These are phyloP conservation scores for Heliconius aoede DNA, from an alignment of 2,888 invertebrate species.

Conservation along the genomic window DNA sequence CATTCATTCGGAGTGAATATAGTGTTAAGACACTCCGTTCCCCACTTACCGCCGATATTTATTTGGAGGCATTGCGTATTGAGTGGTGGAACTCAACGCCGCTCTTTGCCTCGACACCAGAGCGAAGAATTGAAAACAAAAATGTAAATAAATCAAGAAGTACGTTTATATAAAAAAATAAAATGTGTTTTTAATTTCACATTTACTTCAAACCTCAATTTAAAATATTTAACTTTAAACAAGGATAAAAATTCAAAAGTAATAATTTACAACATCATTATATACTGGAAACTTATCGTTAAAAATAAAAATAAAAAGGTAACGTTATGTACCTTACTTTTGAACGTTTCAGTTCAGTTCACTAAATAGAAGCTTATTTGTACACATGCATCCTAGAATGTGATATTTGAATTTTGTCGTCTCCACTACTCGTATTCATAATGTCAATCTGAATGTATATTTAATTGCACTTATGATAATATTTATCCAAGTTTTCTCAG, in stretches of 20 bases:
- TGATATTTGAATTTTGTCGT: slow-evolving; percentile 15
- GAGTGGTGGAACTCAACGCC: too few species aligned
- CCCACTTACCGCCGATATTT: too few species aligned
- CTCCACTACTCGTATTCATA: background rate
- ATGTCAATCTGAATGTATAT: slow-evolving; percentile 4
- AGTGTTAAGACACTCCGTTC: too few species aligned
- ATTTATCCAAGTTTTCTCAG: slow-evolving; percentile 2
- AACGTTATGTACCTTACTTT: background rate
- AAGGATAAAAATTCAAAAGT: background rate
- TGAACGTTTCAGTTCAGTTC: background rate
- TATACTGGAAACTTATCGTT: background rate
- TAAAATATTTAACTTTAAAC: background rate
- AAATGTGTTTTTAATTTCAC: too few species aligned
- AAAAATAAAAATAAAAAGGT: background rate
- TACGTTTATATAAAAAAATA: too few species aligned
- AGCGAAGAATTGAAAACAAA: too few species aligned
- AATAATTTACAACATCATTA: background rate
- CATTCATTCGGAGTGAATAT: too few species aligned
- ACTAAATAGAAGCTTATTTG: slow-evolving; percentile 23
- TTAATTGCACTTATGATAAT: slow-evolving; percentile 7
- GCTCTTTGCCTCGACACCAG: too few species aligned
- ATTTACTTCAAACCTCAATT: too few species aligned
- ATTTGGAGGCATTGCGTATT: too few species aligned
- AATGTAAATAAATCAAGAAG: too few species aligned
- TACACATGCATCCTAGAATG: slow-evolving; percentile 21